Base-by-base conservation (phyloP, 2,113 vertebrate genomes). In the Lagopus muta region DNA sequence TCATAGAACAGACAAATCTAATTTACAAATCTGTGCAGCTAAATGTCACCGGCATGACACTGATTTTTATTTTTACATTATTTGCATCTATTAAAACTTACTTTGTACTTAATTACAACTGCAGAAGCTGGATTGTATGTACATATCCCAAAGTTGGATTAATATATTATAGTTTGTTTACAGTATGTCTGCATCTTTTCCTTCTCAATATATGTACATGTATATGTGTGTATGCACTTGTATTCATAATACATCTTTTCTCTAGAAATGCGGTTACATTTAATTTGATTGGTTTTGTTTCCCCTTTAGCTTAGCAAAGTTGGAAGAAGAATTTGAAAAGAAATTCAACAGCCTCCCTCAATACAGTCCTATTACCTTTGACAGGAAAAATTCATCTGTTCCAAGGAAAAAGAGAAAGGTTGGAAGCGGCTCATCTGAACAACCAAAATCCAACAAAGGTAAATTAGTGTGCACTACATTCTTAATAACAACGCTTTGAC, bases 291-390 rank as follows among this genome's bases (percentile, higher is more conserved):
- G 93, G 43, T 94, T 96, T 94, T 91, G 58, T 90, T 96, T 96
- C 74, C 83, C 62, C 86, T 96, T 96, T 97, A 99, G 99, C 92
- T 97, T 99, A 87, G 98, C 99, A 97, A 99, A 99, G 92, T 98
- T 99, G 97, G 99, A 99, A 97, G 99, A 99, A 96, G 99, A 99
- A 98, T 99, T 99, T 98, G 99, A 99, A 97, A 99, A 99, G 97
- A 99, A 99, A 98, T 99, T 99, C 97, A 99, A 99, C 98, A 99
- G 99, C 98, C 98, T 99, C 72, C 99, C 99, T 92, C 99, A 99
- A 94, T 99, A 99, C 92, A 99, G 98, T 96, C 99, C 99, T 73
- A 91, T 99, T 96, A 99, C 98, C 67, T 99, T 99, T 97, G 99
- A 99, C 97, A 99, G 99, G 97, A 99, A 99, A 98, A 98, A 98